Conservation (phyloP, 2,797 vertebrate genomes). For the Myotis myotis region DNA sequence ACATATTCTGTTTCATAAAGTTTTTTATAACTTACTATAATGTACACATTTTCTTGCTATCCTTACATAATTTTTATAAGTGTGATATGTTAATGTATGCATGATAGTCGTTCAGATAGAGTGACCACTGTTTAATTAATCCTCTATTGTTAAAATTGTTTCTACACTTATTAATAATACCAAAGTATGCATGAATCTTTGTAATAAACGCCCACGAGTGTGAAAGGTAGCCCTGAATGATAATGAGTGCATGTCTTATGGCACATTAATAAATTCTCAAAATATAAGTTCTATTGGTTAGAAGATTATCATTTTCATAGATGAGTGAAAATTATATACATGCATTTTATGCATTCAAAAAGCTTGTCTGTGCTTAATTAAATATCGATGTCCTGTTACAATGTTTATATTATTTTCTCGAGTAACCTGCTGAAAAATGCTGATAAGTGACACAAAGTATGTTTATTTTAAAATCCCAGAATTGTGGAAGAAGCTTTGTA, state of each 20-base stretch:
- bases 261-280: neutral
- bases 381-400: neutral
- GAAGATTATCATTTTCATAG: neutral
- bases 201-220: neutral
- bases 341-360: constrained; percentile 18
- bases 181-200: neutral
- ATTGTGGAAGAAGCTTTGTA: constrained; percentile 62
- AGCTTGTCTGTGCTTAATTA: neutral
- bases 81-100: neutral
- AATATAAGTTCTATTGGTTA: neutral
- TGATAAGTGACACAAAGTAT: constrained; percentile 33
- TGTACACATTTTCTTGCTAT: neutral
- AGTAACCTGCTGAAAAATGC: neutral
- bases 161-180: constrained; percentile 11
- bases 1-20: neutral
- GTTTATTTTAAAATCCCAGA: constrained; percentile 71
- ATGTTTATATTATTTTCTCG: constrained; percentile 26
- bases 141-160: neutral
- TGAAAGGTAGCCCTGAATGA: neutral
- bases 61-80: neutral
- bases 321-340: neutral
- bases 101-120: neutral
- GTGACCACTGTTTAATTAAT: neutral
- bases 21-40: neutral
- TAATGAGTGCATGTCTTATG: neutral